Percentiles rank a stretch among this genome's conserved stretches.
Conservation (phyloP, 2,797 vertebrate species). For the Pelochelys cantorii region DNA sequence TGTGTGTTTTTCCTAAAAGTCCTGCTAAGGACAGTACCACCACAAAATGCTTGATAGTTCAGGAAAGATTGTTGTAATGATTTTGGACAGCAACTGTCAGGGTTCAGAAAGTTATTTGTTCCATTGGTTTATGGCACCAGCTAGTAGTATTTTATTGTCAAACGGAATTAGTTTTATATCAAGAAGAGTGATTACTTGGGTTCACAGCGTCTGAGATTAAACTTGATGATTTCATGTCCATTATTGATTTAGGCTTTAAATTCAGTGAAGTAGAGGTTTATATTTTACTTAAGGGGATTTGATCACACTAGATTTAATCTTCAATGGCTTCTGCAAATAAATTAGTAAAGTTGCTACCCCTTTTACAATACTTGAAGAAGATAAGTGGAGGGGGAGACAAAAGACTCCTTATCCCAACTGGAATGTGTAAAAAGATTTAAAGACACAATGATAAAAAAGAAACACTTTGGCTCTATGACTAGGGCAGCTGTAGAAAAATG, state of each 20-base stretch:
- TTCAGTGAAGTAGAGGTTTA: slow-evolving; percentile 57
- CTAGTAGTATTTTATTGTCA: slow-evolving; percentile 73
- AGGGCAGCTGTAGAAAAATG: not conserved
- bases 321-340: slow-evolving; percentile 62
- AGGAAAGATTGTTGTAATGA: slow-evolving; percentile 57
- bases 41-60: slow-evolving; percentile 34
- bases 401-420: not conserved
- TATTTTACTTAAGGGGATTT: slow-evolving; percentile 75
- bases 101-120: slow-evolving; percentile 74
- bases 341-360: slow-evolving; percentile 53
- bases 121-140: slow-evolving; percentile 67
- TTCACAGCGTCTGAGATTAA: slow-evolving; percentile 72
- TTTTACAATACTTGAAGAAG: slow-evolving; percentile 34
- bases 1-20: not conserved
- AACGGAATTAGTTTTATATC: slow-evolving; percentile 76
- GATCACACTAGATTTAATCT: slow-evolving; percentile 63
- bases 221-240: slow-evolving; percentile 74
- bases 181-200: slow-evolving; percentile 72
- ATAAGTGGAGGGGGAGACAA: not conserved
- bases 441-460: not conserved
- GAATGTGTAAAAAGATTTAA: not conserved
- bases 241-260: slow-evolving; percentile 76
- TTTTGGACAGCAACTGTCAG: slow-evolving; percentile 66
- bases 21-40: not conserved
- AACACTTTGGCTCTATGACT: not conserved